Evolutionary conservation across 2,797 vertebrate genomes (phyloP).

Genomic region (Sebastes iracundus): DNA sequence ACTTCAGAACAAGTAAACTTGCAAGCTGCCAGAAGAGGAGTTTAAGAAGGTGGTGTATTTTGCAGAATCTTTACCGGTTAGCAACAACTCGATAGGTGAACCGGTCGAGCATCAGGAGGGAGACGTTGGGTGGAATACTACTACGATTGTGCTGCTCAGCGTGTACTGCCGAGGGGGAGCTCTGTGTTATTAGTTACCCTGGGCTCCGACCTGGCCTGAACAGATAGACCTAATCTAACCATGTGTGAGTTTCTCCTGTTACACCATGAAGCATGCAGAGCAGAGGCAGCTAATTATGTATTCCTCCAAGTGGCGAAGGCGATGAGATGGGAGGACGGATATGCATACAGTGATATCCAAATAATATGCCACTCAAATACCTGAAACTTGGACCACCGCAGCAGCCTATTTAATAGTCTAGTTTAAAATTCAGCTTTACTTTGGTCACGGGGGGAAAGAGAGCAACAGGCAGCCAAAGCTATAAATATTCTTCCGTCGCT

Average conservation of each 20-base stretch:
- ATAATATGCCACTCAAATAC: conserved; percentile 56
- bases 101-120: not conserved
- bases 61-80: not conserved
- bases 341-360: conserved; percentile 42
- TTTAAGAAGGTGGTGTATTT: not conserved
- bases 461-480: conserved; percentile 5
- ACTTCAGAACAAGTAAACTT: not conserved
- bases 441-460: not conserved
- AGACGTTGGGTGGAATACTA: not conserved
- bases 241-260: conserved; percentile 28
- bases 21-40: not conserved
- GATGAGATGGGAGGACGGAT: conserved; percentile 52
- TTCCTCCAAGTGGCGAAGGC: conserved; percentile 39
- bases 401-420: conserved; percentile 24
- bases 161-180: not conserved
- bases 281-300: conserved; percentile 40
- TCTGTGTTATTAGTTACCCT: conserved; percentile 45
- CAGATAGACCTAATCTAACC: conserved; percentile 50
- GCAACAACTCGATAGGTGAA: not conserved
- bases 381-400: conserved; percentile 22
- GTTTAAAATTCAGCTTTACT: conserved; percentile 46
- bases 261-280: conserved; percentile 41
- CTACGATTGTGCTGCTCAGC: not conserved
- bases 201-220: conserved; percentile 35
- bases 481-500: conserved; percentile 19